Base-by-base conservation (phyloP, 1,140 invertebrate species). In the Apis cerana region DNA sequence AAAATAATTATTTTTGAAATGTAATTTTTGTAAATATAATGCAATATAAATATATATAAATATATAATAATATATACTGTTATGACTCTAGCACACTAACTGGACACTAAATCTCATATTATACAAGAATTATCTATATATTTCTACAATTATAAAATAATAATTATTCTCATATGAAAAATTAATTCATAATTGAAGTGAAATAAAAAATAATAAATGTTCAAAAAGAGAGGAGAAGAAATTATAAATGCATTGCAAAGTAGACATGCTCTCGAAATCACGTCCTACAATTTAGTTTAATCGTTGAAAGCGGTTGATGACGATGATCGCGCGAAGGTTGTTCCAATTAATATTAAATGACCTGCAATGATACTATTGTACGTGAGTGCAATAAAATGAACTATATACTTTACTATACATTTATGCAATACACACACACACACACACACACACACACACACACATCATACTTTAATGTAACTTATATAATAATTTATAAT, bases 321-420 rank as follows among this genome's bases (percentile, higher is more conserved):
- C 82, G 83, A 72, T 84, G 85, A 85, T 85, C 69, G 70, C 81
- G 82, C 79, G 88, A 91, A 90, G 89, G 90, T 90, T 91, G 84
- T 89, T 89, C 86, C 87, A 90, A 90, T 91, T 91, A 91, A 89
- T 85, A 89, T 90, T 86, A 90, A 91, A 88, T 75, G 83, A 69
- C 50, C 70, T 81, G 81, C 65, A 27, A 85, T 78, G 62, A 82
- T 61, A 79, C 54, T 52, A 68, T 23, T 67, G 76, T 54, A 58
- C 80, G 64, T 75, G 75, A 62, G 65, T 13, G 68, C 54, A 62
- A 8, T 77, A 75, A 43, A 43, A 74, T 58, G 50, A 70, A 15
- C 27, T 61, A 50, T 72, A 65, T 21, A n/a, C 23, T 50, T 33
- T 59, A 69, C 54, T 56, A 15, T 23, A n/a, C 58, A 56, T 70